Conservation (phyloP, 1,140 invertebrate species). For the Zophobas atratus region DNA sequence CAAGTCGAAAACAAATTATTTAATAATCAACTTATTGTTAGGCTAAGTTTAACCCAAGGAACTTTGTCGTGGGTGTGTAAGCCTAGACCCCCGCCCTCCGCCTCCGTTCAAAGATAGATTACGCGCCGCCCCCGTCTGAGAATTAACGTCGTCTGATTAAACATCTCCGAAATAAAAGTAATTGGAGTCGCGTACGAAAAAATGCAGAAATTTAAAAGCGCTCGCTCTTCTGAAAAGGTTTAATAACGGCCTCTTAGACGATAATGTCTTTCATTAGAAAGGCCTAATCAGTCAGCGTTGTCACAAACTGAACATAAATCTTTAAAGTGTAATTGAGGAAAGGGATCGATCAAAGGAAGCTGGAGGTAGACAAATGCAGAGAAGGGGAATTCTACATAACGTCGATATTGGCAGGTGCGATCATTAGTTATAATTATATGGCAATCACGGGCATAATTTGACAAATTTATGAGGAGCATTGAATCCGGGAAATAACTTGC, state of each 20-base stretch:
- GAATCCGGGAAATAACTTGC: constrained; percentile 18
- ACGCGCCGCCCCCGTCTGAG: neutral
- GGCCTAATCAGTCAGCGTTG: constrained; percentile 36
- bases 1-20: no score
- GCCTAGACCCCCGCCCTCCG: no score
- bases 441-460: constrained; percentile 23
- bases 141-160: constrained; percentile 23
- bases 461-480: constrained; percentile 25
- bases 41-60: no score
- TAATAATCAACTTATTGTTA: no score
- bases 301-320: constrained; percentile 41
- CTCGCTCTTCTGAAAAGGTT: constrained; percentile 4
- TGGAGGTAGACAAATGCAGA: constrained; percentile 29
- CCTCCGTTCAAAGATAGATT: constrained; percentile 11
- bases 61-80: no score
- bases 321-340: constrained; percentile 41
- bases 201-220: constrained; percentile 17
- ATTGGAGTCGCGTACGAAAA: neutral
- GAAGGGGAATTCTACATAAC: neutral
- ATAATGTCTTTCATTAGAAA: constrained; percentile 40
- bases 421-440: constrained; percentile 32
- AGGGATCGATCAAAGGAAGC: constrained; percentile 34
- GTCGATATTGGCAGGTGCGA: constrained; percentile 10
- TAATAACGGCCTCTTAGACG: constrained; percentile 33
- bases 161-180: constrained; percentile 12